phyloP scores from a whole-genome alignment of 2,888 invertebrate species.

The Chydorus sphaericus region DNA sequence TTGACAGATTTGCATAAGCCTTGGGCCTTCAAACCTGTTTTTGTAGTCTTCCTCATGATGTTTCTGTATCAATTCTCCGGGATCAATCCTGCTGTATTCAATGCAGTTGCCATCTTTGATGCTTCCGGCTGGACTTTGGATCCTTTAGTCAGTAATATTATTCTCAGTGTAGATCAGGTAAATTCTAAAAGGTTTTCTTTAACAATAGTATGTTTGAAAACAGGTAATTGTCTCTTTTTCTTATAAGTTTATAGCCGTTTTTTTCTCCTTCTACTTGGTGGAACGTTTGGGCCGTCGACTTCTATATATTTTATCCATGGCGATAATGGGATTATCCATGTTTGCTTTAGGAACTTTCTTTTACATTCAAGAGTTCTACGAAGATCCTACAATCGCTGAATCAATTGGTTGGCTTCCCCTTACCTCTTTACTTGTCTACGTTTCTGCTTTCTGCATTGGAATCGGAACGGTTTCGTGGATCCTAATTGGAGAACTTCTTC shows the following conservation, averaged over 20 bases:
- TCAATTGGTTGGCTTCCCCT: constrained; percentile 55
- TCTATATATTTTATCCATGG: constrained; percentile 57
- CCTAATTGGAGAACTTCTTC: constrained; percentile 62
- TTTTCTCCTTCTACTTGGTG: constrained; percentile 43
- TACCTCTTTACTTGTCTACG: constrained; percentile 54
- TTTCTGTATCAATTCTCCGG: constrained; percentile 3
- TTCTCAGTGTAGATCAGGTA: constrained; percentile 6
- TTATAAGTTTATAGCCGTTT: constrained; percentile 27
- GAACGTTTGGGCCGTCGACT: constrained; percentile 68
- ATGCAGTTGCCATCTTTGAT: constrained; percentile 1
- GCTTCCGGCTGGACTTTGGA: background rate
- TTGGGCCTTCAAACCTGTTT: background rate
- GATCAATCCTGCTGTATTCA: constrained; percentile 5
- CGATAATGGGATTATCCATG: constrained; percentile 53
- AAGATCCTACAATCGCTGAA: constrained; percentile 20
- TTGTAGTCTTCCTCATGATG: constrained; percentile 4
- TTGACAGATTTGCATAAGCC: background rate
- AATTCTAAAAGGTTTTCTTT: too few relatives aligned
- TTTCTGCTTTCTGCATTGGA: constrained; percentile 63
- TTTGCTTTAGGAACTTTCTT: constrained; percentile 57
- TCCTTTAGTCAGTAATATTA: background rate
- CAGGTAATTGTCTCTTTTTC: background rate
- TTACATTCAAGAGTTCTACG: constrained; percentile 32
- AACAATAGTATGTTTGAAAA: too few relatives aligned
- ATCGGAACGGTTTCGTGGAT: constrained; percentile 74